Evolutionary conservation across 2,888 invertebrate species (phyloP).

Genomic region (Cactoblastis cactorum): DNA sequence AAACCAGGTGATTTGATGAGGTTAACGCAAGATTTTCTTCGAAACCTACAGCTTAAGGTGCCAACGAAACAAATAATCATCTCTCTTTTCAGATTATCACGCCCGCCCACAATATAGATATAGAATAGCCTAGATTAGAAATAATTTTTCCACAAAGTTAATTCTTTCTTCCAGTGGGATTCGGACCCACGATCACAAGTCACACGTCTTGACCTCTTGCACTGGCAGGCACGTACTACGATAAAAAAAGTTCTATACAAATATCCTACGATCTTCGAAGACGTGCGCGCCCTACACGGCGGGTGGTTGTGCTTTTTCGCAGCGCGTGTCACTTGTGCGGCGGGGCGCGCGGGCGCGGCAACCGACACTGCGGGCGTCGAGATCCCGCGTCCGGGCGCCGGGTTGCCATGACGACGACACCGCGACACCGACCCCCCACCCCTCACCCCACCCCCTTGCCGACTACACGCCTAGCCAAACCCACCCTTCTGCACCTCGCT

Average conservation of each 20-base stretch:
- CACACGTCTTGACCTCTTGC: too few species aligned
- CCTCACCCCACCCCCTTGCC: constrained; percentile 3
- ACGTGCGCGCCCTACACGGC: constrained; percentile 35
- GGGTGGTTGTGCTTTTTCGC: constrained; percentile 78
- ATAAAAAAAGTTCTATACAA: background rate
- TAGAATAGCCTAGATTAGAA: too few species aligned
- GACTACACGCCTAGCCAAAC: constrained; percentile 35
- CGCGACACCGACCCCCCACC: constrained; percentile 58
- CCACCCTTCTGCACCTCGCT: constrained; percentile 46
- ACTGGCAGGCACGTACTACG: too few species aligned
- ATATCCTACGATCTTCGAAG: background rate
- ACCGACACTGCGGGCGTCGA: constrained; percentile 80
- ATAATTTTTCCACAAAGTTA: too few species aligned
- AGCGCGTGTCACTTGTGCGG: constrained; percentile 77
- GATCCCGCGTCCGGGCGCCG: constrained; percentile 81
- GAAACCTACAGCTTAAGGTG: too few species aligned
- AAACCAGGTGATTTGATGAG: too few species aligned
- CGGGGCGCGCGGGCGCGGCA: constrained; percentile 71
- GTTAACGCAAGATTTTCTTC: too few species aligned
- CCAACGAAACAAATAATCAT: too few species aligned
- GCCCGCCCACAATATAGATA: too few species aligned
- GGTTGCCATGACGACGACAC: constrained; percentile 81
- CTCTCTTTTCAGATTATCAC: too few species aligned
- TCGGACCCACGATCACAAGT: too few species aligned
- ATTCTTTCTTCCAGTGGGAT: too few species aligned